Evolutionary conservation across 2,888 invertebrate species (phyloP).

Genomic region (Chromoteleia sp.): DNA sequence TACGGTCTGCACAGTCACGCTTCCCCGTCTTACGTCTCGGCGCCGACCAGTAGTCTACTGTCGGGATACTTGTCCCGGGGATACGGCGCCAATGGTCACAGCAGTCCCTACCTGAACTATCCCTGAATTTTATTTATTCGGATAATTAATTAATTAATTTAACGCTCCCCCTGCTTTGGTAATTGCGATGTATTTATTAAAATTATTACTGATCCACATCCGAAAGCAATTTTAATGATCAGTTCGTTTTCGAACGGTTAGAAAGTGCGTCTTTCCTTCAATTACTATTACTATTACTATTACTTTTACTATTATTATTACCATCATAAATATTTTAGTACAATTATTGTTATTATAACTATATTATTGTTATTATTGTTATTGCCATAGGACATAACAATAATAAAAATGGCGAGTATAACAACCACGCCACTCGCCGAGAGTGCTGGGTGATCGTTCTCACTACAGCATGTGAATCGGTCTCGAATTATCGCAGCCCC

Average conservation of each 20-base stretch:
- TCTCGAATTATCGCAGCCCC: too few relatives aligned
- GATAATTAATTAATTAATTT: too few relatives aligned
- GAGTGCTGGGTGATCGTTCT: too few relatives aligned
- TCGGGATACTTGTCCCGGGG: slow-evolving; percentile 71
- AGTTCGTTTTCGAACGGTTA: slow-evolving; percentile 37
- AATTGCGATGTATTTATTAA: slow-evolving; percentile 5
- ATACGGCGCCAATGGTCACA: slow-evolving; percentile 70
- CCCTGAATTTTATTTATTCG: slow-evolving; percentile 22
- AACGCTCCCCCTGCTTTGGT: neutral
- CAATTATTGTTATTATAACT: neutral
- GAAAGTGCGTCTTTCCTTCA: slow-evolving; percentile 33
- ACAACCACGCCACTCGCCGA: too few relatives aligned
- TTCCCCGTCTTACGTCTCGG: slow-evolving; percentile 70
- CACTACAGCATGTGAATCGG: too few relatives aligned
- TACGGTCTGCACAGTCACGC: slow-evolving; percentile 69
- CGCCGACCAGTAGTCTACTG: slow-evolving; percentile 68
- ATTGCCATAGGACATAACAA: too few relatives aligned
- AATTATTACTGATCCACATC: slow-evolving; percentile 11
- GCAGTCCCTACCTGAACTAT: slow-evolving; percentile 52
- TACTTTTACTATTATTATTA: too few relatives aligned
- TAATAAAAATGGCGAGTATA: too few relatives aligned
- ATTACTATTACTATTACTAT: neutral
- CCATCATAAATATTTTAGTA: too few relatives aligned
- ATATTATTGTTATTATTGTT: neutral
- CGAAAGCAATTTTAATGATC: slow-evolving; percentile 42